A percentile compares a stretch with the other conserved stretches of the same genome.
These are phyloP conservation scores for Pangasius macronema DNA, from an alignment of 2,797 vertebrate genomes.

Conservation along the genomic window DNA sequence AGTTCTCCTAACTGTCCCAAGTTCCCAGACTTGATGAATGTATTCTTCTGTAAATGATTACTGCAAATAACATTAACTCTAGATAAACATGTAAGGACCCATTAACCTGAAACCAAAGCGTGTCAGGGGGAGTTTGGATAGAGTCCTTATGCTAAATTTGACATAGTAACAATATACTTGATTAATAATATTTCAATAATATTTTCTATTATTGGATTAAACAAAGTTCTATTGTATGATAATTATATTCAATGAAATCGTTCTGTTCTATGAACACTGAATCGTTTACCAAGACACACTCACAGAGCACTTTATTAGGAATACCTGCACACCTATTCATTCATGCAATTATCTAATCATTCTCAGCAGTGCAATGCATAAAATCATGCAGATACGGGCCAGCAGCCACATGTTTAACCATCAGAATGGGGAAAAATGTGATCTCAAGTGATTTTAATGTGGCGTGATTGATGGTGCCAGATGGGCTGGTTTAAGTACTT, in stretches of 20 bases:
- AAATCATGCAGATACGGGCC: too few relatives aligned
- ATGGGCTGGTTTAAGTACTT: too few relatives aligned
- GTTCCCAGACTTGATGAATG: neutral
- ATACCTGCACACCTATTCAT: neutral
- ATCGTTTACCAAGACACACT: neutral
- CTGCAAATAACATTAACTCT: neutral
- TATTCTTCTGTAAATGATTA: conserved; percentile 25
- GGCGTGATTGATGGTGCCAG: too few relatives aligned
- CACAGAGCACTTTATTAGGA: neutral
- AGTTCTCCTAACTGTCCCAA: neutral
- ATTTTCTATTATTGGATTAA: neutral
- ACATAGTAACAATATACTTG: neutral
- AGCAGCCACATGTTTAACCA: too few relatives aligned
- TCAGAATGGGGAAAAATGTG: too few relatives aligned
- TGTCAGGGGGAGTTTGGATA: neutral
- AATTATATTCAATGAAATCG: neutral
- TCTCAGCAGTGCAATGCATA: too few relatives aligned
- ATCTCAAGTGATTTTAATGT: too few relatives aligned
- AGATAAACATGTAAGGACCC: neutral
- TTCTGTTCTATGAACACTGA: neutral
- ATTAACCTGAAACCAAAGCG: conserved; percentile 8
- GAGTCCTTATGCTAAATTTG: neutral
- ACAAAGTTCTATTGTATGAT: neutral
- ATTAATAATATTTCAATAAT: neutral
- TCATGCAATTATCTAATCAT: neutral